phyloP scores from a whole-genome alignment of 2,113 vertebrate species.

The Gobius niger region DNA sequence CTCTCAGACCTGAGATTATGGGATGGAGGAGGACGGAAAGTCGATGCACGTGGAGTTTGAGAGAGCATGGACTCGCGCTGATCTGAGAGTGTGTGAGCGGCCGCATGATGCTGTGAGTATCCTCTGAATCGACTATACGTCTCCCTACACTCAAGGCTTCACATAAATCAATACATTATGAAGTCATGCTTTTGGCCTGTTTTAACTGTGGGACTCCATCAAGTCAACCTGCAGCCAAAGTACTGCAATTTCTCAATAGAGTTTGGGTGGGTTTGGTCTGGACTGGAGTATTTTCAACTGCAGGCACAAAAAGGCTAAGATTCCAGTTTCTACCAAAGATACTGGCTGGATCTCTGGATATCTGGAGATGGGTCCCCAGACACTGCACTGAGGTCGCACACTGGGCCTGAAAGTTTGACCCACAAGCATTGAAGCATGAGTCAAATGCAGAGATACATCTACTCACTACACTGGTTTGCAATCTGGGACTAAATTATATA shows the following conservation, averaged over 20 bases:
- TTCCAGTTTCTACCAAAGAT: no score
- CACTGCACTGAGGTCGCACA: no score
- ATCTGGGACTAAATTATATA: no score
- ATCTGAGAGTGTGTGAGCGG: constrained; percentile 2
- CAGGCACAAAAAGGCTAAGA: no score
- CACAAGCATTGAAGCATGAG: no score
- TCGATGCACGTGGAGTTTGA: constrained; percentile 25
- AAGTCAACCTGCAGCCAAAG: neutral
- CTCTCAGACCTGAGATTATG: neutral
- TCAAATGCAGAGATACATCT: no score
- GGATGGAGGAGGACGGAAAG: constrained; percentile 6
- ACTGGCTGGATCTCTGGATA: no score
- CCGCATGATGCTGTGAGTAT: constrained; percentile 27
- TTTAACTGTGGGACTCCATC: neutral
- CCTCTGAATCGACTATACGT: constrained; percentile 24
- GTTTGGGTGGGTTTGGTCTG: neutral
- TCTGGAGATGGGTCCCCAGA: no score
- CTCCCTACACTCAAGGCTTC: constrained; percentile 16
- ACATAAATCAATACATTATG: constrained; percentile 15
- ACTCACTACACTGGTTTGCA: no score
- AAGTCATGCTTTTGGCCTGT: constrained; percentile 1
- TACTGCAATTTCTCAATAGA: neutral
- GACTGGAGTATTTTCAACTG: no score
- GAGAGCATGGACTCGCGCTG: constrained; percentile 20
- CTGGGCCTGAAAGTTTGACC: no score